These are phyloP conservation scores for Phataginus tricuspis DNA, from an alignment of 2,797 vertebrate species.

Conservation along the genomic window DNA sequence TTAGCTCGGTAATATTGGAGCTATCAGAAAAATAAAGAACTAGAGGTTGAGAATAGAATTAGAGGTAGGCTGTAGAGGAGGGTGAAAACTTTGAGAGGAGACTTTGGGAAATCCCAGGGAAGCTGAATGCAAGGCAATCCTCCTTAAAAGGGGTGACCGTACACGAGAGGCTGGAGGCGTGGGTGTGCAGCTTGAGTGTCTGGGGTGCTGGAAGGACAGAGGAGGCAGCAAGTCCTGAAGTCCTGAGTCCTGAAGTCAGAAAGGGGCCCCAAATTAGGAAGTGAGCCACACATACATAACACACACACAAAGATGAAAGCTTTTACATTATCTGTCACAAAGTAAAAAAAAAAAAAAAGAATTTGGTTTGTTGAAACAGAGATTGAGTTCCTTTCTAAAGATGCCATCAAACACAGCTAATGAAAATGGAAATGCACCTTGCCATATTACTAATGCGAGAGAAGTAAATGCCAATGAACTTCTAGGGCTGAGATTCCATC, in stretches of 20 bases:
- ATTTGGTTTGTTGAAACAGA: not conserved
- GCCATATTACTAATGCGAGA: not conserved
- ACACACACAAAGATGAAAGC: not conserved
- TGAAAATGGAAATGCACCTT: not conserved
- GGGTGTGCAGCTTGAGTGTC: no score
- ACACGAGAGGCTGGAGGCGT: rapidly evolving
- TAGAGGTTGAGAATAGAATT: not conserved
- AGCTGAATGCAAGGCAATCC: not conserved
- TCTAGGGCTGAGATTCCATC: not conserved
- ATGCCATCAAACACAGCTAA: not conserved
- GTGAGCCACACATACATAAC: not conserved
- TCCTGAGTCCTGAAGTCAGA: not conserved
- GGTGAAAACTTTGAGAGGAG: not conserved
- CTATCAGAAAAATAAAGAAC: not conserved
- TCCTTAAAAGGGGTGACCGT: not conserved
- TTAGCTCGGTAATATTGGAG: not conserved
- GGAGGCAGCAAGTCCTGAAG: not conserved
- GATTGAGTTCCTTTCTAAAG: not conserved
- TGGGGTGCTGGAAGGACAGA: not conserved
- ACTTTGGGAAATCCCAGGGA: not conserved
- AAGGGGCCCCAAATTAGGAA: not conserved
- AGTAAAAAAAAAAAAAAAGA: not conserved
- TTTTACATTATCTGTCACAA: not conserved
- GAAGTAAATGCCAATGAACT: not conserved
- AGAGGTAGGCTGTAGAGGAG: not conserved